Base-by-base conservation (phyloP, 2,888 invertebrate species). In the Monoplex corrugatus region DNA sequence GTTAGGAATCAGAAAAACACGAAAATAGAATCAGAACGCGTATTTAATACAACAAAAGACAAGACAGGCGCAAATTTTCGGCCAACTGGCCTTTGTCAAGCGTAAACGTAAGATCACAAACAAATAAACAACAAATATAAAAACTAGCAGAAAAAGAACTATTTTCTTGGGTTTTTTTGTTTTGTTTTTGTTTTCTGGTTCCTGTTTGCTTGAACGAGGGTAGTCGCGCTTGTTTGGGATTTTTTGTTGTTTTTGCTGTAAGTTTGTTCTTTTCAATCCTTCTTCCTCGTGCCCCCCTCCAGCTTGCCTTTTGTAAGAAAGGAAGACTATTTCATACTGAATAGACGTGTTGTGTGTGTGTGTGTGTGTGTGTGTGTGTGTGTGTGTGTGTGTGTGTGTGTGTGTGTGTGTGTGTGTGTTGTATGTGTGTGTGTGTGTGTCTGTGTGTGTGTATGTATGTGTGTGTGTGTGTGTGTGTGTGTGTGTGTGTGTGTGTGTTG, bases 341-440 rank as follows among this genome's bases (percentile, higher is more conserved):
- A n/a, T n/a, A n/a, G n/a, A n/a, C n/a, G 68, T 68, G 68, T 68
- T 68, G 68, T 68, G 68, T 68, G 68, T 68, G 68, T 68, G 23
- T 68, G 68, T 68, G 23, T 68, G 68, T 68, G 68, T 68, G 23
- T 68, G 68, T 68, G 23, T 68, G 23, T 68, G 68, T 68, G 68
- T n/a, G 68, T 68, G 68, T 28, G 68, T 68, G 68, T 28, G 68
- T 68, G 68, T 68, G 68, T 28, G 68, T 68, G 68, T 28, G 2
- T 68, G 68, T 68, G 68, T 28, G 68, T 2, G 68, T 68, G 68
- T 28, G 63, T 19, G 63, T 19, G 63, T n/a, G 63, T 19, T 19
- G 3, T 28, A 16, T 57, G 57, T 23, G 16, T 57, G 28, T 57
- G 75, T 3, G 35, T 75, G 68, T 35, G 75, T 35, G 75, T 75